phyloP scores from a whole-genome alignment of 2,797 vertebrate species.

The Danio tinwini region DNA sequence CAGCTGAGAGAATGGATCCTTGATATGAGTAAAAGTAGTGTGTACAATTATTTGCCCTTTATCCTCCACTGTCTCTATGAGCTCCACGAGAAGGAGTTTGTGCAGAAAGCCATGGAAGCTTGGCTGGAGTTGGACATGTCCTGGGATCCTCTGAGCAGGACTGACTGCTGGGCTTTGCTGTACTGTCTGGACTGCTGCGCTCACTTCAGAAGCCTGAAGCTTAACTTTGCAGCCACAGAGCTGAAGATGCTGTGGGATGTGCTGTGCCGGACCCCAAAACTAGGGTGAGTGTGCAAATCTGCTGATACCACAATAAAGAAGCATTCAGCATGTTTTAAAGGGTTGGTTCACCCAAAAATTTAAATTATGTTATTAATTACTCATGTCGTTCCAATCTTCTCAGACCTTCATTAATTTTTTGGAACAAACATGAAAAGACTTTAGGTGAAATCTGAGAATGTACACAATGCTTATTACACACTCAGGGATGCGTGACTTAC shows the following conservation, averaged over 20 bases:
- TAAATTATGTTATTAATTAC: background rate
- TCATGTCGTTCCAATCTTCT: too few relatives aligned
- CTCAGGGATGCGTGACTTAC: too few relatives aligned
- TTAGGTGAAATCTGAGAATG: too few relatives aligned
- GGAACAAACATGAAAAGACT: too few relatives aligned
- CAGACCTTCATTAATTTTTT: too few relatives aligned
- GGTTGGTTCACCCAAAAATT: too few relatives aligned
- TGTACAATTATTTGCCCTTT: conserved; percentile 5
- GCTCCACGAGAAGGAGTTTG: conserved; percentile 10
- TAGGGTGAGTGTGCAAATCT: conserved; percentile 39
- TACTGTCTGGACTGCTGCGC: conserved; percentile 44
- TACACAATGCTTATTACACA: too few relatives aligned
- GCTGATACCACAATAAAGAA: background rate
- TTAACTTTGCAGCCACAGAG: conserved; percentile 27
- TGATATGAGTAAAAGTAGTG: background rate
- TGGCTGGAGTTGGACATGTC: conserved; percentile 13
- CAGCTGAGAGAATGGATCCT: conserved; percentile 39
- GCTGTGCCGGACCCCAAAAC: conserved; percentile 16
- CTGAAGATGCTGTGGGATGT: conserved; percentile 31
- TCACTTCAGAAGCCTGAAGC: conserved; percentile 6
- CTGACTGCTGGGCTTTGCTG: conserved; percentile 26
- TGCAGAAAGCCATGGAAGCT: conserved; percentile 18
- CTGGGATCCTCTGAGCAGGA: background rate
- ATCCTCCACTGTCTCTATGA: conserved; percentile 47
- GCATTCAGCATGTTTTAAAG: background rate